Evolutionary conservation across 2,888 invertebrate species (phyloP).

Genomic region (Hirudinaria manillensis): DNA sequence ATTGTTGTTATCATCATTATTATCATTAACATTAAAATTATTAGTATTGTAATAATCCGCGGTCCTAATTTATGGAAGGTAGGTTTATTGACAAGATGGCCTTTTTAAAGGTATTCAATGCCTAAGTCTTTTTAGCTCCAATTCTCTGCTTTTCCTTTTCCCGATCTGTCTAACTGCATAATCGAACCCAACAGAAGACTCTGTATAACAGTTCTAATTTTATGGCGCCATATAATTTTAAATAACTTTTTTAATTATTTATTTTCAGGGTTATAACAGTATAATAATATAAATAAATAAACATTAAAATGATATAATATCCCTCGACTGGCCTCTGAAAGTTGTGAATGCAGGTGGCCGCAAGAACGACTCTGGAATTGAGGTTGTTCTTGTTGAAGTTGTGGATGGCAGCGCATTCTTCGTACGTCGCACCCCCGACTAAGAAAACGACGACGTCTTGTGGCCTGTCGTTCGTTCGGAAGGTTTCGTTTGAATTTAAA

Average conservation of each 20-base stretch:
- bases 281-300: not conserved
- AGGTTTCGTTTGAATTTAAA: not conserved
- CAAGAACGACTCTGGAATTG: constrained; percentile 72
- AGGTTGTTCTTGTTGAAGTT: constrained; percentile 66
- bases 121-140: too few relatives aligned
- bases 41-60: not conserved
- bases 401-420: constrained; percentile 82
- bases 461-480: constrained; percentile 59
- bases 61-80: too few relatives aligned
- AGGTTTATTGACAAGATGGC: too few relatives aligned
- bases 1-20: not conserved
- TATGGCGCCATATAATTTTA: too few relatives aligned
- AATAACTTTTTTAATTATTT: too few relatives aligned
- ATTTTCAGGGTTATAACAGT: too few relatives aligned
- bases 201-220: too few relatives aligned
- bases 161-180: too few relatives aligned
- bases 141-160: too few relatives aligned
- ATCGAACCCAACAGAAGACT: too few relatives aligned
- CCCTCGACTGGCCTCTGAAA: constrained; percentile 44
- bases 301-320: not conserved
- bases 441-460: constrained; percentile 94
- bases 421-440: constrained; percentile 91
- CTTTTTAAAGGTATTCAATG: too few relatives aligned
- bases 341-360: constrained; percentile 87
- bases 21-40: not conserved